Conservation (phyloP, 2,888 invertebrate species). For the Cyaniris semiargus region DNA sequence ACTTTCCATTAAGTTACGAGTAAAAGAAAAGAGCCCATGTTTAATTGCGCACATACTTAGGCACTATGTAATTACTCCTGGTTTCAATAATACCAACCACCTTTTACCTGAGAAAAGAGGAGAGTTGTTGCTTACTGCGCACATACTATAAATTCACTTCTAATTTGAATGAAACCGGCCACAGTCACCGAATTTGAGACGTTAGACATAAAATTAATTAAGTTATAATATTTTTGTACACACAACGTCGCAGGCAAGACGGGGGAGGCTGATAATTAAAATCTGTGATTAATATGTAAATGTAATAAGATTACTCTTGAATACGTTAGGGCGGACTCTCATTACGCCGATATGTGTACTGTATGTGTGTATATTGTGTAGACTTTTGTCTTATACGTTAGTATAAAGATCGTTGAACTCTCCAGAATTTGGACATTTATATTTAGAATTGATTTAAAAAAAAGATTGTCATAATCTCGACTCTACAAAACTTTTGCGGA, state of each 20-base stretch:
- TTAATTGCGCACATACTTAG: no score
- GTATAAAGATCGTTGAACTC: no score
- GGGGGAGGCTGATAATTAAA: constrained; percentile 90
- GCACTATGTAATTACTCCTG: no score
- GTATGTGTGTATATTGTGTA: constrained; percentile 44
- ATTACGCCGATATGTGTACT: constrained; percentile 54
- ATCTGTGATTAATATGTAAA: constrained; percentile 99
- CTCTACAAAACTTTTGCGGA: no score
- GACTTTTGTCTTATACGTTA: not conserved
- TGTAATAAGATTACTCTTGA: constrained; percentile 98
- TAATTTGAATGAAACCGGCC: not conserved
- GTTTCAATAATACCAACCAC: no score
- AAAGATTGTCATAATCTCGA: no score
- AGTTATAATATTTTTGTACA: not conserved
- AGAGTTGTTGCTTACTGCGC: not conserved
- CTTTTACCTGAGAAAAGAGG: no score
- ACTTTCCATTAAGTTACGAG: no score
- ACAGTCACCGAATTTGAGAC: not conserved
- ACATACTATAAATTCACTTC: not conserved
- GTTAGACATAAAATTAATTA: not conserved
- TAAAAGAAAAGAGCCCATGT: no score
- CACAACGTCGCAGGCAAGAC: constrained; percentile 59
- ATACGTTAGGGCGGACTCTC: constrained; percentile 83
- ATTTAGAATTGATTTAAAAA: no score
- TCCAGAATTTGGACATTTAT: no score